These are phyloP conservation scores for Drosophila longiperda DNA, from an alignment of 2,888 invertebrate species.

Conservation along the genomic window DNA sequence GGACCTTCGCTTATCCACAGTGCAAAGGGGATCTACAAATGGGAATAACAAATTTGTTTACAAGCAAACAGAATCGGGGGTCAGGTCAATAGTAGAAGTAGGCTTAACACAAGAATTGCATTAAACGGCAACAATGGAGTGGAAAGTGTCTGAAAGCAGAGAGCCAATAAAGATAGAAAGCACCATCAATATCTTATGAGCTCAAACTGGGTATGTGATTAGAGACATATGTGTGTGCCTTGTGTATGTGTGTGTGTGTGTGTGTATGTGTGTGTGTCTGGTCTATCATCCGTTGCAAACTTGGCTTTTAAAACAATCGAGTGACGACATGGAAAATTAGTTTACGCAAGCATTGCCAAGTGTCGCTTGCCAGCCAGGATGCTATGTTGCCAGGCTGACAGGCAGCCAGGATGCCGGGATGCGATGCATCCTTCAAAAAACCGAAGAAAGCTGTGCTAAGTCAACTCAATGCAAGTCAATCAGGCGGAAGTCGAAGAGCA, in stretches of 20 bases:
- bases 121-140: conserved; percentile 51
- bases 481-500: conserved; percentile 73
- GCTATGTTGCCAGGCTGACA: neutral
- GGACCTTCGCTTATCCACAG: neutral
- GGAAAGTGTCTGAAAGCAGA: conserved; percentile 35
- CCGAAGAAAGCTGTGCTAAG: conserved; percentile 71
- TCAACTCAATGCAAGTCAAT: conserved; percentile 81
- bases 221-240: conserved; percentile 22
- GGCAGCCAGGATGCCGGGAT: neutral
- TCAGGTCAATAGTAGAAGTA: conserved; percentile 17
- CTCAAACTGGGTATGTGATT: conserved; percentile 17
- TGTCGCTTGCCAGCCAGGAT: conserved; percentile 41
- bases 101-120: conserved; percentile 51
- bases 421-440: conserved; percentile 36
- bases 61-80: conserved; percentile 15
- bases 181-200: conserved; percentile 63
- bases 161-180: conserved; percentile 2
- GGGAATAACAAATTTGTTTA: conserved; percentile 40
- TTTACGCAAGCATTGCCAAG: conserved; percentile 78
- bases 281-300: conserved; percentile 45
- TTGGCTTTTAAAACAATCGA: conserved; percentile 81
- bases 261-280: conserved; percentile 13
- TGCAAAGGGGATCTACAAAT: conserved; percentile 10
- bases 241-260: conserved; percentile 12
- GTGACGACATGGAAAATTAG: conserved; percentile 82